These are phyloP conservation scores for Erebia ligea DNA, from an alignment of 2,888 invertebrate genomes.

Conservation along the genomic window DNA sequence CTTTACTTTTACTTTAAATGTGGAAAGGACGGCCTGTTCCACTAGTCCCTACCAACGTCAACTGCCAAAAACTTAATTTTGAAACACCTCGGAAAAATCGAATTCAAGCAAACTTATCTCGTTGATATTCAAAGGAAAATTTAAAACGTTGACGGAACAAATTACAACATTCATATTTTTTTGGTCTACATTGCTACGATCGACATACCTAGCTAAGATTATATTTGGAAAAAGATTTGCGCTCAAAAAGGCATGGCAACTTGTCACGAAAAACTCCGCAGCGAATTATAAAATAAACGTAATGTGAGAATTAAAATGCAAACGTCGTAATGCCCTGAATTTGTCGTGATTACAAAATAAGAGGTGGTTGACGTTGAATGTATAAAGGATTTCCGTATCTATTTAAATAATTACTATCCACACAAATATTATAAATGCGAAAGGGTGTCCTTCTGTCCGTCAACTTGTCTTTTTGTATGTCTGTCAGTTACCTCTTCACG, in stretches of 20 bases:
- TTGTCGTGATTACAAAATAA: constrained; percentile 61
- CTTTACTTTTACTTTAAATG: too few species aligned
- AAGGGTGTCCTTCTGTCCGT: too few species aligned
- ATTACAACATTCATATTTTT: constrained; percentile 21
- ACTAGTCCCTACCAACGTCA: too few species aligned
- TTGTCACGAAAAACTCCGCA: constrained; percentile 34
- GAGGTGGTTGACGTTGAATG: constrained; percentile 39
- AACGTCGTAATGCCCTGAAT: constrained; percentile 60
- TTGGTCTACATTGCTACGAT: constrained; percentile 22
- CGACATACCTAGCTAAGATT: constrained; percentile 22
- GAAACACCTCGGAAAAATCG: not conserved
- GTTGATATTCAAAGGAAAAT: not conserved
- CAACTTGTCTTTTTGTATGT: too few species aligned
- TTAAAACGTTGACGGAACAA: not conserved
- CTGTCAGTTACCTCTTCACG: too few species aligned
- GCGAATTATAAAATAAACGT: constrained; percentile 36
- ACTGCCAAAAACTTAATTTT: not conserved
- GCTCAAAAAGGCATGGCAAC: constrained; percentile 32
- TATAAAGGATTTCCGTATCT: constrained; percentile 25
- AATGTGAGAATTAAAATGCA: constrained; percentile 37
- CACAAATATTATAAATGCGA: too few species aligned
- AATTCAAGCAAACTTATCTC: not conserved
- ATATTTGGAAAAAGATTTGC: constrained; percentile 27
- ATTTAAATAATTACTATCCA: constrained; percentile 1
- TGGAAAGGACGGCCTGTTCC: too few species aligned